phyloP scores from a whole-genome alignment of 2,113 vertebrate species.

The Lepisosteus oculatus region DNA sequence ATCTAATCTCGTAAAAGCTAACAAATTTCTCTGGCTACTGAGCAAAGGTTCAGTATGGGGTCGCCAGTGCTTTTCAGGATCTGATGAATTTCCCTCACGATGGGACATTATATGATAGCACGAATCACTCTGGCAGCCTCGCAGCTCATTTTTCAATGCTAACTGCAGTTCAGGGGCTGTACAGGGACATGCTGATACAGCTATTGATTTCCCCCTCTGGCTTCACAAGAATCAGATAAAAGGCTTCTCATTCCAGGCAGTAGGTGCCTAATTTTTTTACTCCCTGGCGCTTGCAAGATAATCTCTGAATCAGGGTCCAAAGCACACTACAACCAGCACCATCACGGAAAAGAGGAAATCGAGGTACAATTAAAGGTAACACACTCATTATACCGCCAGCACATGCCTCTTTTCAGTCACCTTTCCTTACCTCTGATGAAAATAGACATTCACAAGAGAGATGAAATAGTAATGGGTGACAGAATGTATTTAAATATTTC shows the following conservation, averaged over 20 bases:
- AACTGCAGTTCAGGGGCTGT: slow-evolving; percentile 68
- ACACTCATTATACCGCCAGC: slow-evolving; percentile 65
- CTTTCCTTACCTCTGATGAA: slow-evolving; percentile 42
- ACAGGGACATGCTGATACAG: slow-evolving; percentile 63
- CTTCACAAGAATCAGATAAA: slow-evolving; percentile 74
- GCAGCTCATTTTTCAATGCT: slow-evolving; percentile 80
- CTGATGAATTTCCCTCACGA: slow-evolving; percentile 79
- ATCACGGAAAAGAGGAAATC: slow-evolving; percentile 42
- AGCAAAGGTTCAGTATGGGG: slow-evolving; percentile 75
- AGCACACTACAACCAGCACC: slow-evolving; percentile 56
- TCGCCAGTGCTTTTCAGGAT: slow-evolving; percentile 63
- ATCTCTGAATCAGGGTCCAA: slow-evolving; percentile 70
- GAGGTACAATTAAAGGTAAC: slow-evolving; percentile 50
- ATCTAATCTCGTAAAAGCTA: slow-evolving; percentile 74
- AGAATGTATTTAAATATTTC: too few relatives aligned
- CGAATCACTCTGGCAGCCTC: slow-evolving; percentile 67
- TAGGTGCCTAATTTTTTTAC: slow-evolving; percentile 50
- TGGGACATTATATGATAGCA: slow-evolving; percentile 74
- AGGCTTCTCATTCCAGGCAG: slow-evolving; percentile 69
- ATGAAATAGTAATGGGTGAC: too few relatives aligned
- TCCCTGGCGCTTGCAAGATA: slow-evolving; percentile 64
- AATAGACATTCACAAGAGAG: too few relatives aligned
- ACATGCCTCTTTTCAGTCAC: slow-evolving; percentile 61
- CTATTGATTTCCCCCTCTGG: slow-evolving; percentile 80
- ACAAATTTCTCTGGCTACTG: slow-evolving; percentile 75